Evolutionary conservation across 2,888 invertebrate genomes (phyloP).

Genomic region (Chaetogeoica ovagalla): DNA sequence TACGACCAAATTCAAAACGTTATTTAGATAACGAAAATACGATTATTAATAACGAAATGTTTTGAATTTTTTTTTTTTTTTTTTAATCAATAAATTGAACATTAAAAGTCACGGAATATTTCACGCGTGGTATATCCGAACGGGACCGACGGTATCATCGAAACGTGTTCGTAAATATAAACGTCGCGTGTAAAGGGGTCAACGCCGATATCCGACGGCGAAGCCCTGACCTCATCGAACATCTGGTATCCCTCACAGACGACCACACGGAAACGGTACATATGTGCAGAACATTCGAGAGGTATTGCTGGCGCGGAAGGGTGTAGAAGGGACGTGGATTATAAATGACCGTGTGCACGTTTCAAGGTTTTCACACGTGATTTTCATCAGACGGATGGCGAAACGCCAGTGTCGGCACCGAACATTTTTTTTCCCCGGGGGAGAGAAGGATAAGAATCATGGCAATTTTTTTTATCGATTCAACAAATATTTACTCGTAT

Average conservation of each 20-base stretch:
- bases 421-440: too few species aligned
- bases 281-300: slow-evolving; percentile 1
- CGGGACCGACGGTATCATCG: neutral
- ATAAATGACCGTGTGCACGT: slow-evolving; percentile 6
- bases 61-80: neutral
- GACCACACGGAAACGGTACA: slow-evolving; percentile 4
- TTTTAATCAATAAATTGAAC: slow-evolving; percentile 43
- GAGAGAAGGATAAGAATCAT: too few species aligned
- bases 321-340: neutral
- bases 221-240: slow-evolving; percentile 33
- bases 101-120: slow-evolving; percentile 23
- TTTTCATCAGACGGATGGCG: neutral
- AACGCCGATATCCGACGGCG: slow-evolving; percentile 4
- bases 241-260: slow-evolving; percentile 24
- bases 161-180: slow-evolving; percentile 24
- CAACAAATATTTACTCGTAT: too few species aligned
- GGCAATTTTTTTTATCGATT: too few species aligned
- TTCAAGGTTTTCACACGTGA: slow-evolving; percentile 2
- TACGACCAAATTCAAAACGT: neutral
- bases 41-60: slow-evolving; percentile 8
- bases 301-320: neutral
- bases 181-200: slow-evolving; percentile 6
- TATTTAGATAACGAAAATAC: neutral
- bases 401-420: neutral
- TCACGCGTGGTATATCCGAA: slow-evolving; percentile 25